Base-by-base conservation (phyloP, 2,888 invertebrate genomes). In the Erebia aethiops region DNA sequence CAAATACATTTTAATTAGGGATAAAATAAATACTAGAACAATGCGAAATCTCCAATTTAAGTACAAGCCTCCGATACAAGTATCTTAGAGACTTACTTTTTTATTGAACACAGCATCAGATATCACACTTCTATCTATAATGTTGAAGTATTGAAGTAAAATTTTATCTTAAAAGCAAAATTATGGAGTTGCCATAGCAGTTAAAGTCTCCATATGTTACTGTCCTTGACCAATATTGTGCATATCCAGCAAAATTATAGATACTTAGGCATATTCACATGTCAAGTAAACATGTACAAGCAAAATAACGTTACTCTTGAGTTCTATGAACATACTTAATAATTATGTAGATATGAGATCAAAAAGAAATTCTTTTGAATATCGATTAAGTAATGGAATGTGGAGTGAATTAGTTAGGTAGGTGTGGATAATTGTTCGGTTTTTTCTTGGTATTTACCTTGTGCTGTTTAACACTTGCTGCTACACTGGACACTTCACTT, bases 401-500 rank as follows among this genome's bases (percentile, higher is more conserved):
- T 49, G 16, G 18, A 54, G 9, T 54, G 8, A 41, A 26, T 57
- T 57, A 57, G 14, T n/a, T 49, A 16, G 11, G 61, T 62, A 49
- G 11, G 18, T 21, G 21, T 62, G 8, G 26, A 56, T 16, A 9
- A 11, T 26, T 13, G 21, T 11, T 5, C 8, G 13, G 26, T 26
- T 5, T 57, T 57, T 26, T 56, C 11, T 62, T 21, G 16, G n/a
- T 57, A 14, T 69, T 76, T 83, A 92, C 92, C 91, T 89, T 90
- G 61, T 80, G 77, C 77, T 87, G 87, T 84, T 84, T 88, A 74
- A 87, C 84, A 87, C 89, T 90, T 78, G 87, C 88, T 74, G 85
- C 81, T 71, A 87, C 75, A 82, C 87, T 88, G 70, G 88, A 84
- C 75, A 87, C 86, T 79, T 90, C 91, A 75, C 83, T 84, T 76